Percentiles rank a stretch among this genome's conserved stretches.
These are phyloP conservation scores for Enteromius thamalakanensis DNA, from an alignment of 2,797 vertebrate genomes.

Conservation along the genomic window DNA sequence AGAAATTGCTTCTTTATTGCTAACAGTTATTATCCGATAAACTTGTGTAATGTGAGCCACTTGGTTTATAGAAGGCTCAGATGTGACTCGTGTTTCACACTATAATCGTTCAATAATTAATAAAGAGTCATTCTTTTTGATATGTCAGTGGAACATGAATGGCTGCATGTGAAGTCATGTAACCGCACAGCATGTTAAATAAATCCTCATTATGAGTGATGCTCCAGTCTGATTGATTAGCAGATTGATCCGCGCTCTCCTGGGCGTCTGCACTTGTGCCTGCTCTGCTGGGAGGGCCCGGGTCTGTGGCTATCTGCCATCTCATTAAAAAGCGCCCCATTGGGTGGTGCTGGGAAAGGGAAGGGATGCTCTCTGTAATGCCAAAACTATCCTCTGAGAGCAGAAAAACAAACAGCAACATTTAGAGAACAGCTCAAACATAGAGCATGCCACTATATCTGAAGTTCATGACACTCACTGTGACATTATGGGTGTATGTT, in stretches of 20 bases:
- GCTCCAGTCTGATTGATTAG: slow-evolving; percentile 51
- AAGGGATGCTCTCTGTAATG: slow-evolving; percentile 35
- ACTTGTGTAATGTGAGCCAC: not conserved
- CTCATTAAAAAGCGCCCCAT: slow-evolving; percentile 57
- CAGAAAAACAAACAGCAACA: slow-evolving; percentile 41
- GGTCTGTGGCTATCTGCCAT: slow-evolving; percentile 45
- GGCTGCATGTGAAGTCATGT: slow-evolving; percentile 35
- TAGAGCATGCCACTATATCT: not conserved
- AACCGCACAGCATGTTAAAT: slow-evolving; percentile 11
- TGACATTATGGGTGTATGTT: not conserved
- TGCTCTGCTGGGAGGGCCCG: slow-evolving; percentile 13
- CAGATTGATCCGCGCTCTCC: slow-evolving; percentile 48
- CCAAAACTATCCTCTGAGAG: slow-evolving; percentile 32
- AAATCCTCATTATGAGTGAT: slow-evolving; percentile 18
- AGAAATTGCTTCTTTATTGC: not conserved
- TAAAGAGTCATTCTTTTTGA: not conserved
- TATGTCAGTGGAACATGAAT: slow-evolving; percentile 25
- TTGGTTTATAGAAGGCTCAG: not conserved
- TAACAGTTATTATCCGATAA: not conserved
- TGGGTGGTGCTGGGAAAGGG: slow-evolving; percentile 19
- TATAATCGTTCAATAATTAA: not conserved
- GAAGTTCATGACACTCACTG: not conserved
- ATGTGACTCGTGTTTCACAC: not conserved
- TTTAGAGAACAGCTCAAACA: slow-evolving; percentile 25
- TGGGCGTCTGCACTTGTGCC: slow-evolving; percentile 33